A percentile compares a stretch with the other conserved stretches of the same genome.
Evolutionary conservation across 1,140 invertebrate species (phyloP).

Genomic region (Calycopis cecrops): DNA sequence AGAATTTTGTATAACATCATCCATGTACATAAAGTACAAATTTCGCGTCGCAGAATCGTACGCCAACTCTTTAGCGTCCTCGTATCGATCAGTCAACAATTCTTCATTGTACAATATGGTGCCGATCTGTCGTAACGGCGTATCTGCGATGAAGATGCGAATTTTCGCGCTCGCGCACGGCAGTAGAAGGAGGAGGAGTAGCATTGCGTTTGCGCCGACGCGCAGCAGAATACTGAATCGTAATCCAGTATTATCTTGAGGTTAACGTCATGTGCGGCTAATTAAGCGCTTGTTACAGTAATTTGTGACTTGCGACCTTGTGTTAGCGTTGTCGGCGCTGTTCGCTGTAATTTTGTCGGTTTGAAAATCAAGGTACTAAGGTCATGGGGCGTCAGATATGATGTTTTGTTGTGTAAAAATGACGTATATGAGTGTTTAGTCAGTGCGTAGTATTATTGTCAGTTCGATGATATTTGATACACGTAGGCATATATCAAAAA

Average conservation of each 20-base stretch:
- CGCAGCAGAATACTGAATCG: constrained; percentile 19
- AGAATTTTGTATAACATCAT: constrained; percentile 53
- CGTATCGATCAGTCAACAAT: constrained; percentile 43
- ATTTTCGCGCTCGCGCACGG: constrained; percentile 34
- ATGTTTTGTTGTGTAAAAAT: neutral
- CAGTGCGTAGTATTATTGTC: no score
- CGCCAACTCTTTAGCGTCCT: constrained; percentile 48
- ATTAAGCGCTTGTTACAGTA: neutral
- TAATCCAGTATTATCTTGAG: constrained; percentile 36
- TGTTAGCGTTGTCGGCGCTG: neutral
- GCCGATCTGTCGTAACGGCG: constrained; percentile 47
- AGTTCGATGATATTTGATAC: no score
- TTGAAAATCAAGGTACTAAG: neutral
- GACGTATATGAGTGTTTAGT: no score
- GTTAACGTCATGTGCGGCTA: constrained; percentile 27
- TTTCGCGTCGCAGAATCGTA: constrained; percentile 60
- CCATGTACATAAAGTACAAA: constrained; percentile 66
- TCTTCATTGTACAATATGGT: constrained; percentile 51
- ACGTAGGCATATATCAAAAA: no score
- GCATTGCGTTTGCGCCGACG: constrained; percentile 4
- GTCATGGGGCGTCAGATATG: neutral
- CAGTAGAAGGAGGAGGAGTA: constrained; percentile 15
- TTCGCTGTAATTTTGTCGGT: constrained; percentile 14
- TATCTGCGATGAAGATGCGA: constrained; percentile 44
- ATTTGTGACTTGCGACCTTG: neutral